Conservation (phyloP, 1,140 invertebrate genomes). For the Chrysomallon squamiferum region DNA sequence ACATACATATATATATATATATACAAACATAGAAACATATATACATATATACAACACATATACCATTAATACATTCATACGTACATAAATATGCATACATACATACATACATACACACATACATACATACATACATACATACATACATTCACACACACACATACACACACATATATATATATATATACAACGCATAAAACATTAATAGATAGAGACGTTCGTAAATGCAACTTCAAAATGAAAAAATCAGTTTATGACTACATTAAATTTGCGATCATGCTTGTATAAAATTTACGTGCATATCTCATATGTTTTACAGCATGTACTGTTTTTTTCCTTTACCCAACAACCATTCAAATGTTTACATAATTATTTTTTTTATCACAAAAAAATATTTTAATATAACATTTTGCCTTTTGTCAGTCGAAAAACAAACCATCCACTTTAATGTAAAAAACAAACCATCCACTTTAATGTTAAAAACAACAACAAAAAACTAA, state of each 20-base stretch:
- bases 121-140: neutral
- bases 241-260: too few species aligned
- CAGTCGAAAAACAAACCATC: too few species aligned
- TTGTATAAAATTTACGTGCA: neutral
- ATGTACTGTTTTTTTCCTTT: too few species aligned
- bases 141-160: neutral
- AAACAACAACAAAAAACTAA: too few species aligned
- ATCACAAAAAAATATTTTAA: too few species aligned
- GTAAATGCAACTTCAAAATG: neutral
- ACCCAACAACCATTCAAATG: too few species aligned
- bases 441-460: too few species aligned
- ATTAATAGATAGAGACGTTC: neutral
- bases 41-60: neutral
- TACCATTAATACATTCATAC: neutral
- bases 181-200: neutral
- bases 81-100: neutral
- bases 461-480: too few species aligned
- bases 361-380: too few species aligned
- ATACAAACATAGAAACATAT: neutral
- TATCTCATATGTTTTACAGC: too few species aligned
- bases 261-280: too few species aligned
- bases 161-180: constrained; percentile 6
- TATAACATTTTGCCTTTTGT: too few species aligned
- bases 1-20: neutral
- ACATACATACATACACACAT: neutral